A percentile compares a stretch with the other conserved stretches of the same genome.
These are phyloP conservation scores for Pterobdella sp. DNA, from an alignment of 2,888 invertebrate species.

Conservation along the genomic window DNA sequence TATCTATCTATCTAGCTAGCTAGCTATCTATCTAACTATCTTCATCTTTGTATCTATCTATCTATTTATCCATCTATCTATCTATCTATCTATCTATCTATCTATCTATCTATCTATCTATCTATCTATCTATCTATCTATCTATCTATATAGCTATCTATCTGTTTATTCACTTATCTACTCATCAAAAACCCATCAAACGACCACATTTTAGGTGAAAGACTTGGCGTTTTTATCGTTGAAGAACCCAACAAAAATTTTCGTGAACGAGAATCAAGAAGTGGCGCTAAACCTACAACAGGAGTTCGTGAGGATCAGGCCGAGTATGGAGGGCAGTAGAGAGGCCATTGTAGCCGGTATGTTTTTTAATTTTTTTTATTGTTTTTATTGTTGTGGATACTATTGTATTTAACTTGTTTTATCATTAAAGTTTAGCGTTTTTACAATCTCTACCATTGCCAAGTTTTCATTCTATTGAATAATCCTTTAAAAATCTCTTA, in stretches of 20 bases:
- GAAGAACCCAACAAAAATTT: conserved; percentile 82
- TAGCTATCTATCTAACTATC: no score
- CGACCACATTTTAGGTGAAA: conserved; percentile 58
- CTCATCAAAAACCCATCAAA: no score
- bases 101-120: no score
- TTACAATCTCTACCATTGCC: neutral
- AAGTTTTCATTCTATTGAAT: neutral
- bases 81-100: no score
- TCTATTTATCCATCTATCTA: no score
- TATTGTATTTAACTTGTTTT: neutral
- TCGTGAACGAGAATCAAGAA: conserved; percentile 89
- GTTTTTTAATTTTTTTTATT: conserved; percentile 13
- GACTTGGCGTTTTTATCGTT: conserved; percentile 87
- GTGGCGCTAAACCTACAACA: conserved; percentile 90
- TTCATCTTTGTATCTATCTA: no score
- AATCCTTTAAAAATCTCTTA: neutral
- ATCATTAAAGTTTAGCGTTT: neutral
- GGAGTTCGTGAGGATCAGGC: conserved; percentile 83
- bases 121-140: no score
- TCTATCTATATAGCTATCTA: no score
- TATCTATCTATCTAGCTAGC: no score
- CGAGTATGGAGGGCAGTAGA: conserved; percentile 76
- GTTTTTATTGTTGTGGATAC: neutral
- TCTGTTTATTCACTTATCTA: no score
- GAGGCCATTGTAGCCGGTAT: conserved; percentile 65